These are phyloP conservation scores for Heliornis fulica DNA, from an alignment of 2,113 vertebrate genomes.

Conservation along the genomic window DNA sequence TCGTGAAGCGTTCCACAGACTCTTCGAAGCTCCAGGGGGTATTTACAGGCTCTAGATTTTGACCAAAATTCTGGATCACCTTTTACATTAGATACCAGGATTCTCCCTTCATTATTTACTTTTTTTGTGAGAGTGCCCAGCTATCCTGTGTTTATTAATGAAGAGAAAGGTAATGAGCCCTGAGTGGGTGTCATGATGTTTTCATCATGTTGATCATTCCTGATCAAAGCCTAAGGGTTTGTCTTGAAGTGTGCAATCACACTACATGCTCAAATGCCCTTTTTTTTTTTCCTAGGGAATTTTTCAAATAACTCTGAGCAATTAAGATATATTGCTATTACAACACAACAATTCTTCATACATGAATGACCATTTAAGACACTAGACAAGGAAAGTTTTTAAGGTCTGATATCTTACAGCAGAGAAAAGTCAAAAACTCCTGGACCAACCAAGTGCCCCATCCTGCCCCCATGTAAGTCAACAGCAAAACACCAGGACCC, in stretches of 20 bases:
- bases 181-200: not conserved
- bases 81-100: too few species aligned
- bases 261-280: accelerated
- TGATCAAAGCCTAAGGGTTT: not conserved
- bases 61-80: not conserved
- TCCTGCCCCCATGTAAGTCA: not conserved
- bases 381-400: not conserved
- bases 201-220: not conserved
- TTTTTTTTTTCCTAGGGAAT: not conserved
- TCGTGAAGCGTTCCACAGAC: not conserved
- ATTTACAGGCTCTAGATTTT: not conserved
- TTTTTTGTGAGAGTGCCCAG: not conserved
- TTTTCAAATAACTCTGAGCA: not conserved
- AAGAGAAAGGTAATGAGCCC: not conserved
- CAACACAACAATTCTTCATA: not conserved
- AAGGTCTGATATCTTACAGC: not conserved
- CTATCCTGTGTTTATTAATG: not conserved
- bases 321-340: not conserved
- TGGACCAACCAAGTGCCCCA: not conserved
- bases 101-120: not conserved
- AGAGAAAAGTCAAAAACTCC: not conserved
- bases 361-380: not conserved
- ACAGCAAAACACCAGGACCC: not conserved
- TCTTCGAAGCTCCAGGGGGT: not conserved
- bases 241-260: not conserved